Evolutionary conservation across 2,888 invertebrate genomes (phyloP).

Genomic region (Dicyrtoma fusca): DNA sequence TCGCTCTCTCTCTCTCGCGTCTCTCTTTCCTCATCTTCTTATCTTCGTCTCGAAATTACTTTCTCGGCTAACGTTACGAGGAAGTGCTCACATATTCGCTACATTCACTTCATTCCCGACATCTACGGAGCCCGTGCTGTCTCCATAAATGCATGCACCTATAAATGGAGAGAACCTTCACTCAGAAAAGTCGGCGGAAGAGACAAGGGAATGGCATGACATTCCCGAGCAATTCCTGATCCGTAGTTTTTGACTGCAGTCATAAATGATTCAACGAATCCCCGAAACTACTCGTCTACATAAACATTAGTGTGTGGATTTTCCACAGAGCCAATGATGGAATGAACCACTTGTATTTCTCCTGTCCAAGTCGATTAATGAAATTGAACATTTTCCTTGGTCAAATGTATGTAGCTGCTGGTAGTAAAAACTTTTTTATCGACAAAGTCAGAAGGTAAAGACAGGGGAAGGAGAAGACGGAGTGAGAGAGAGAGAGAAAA

Average conservation of each 20-base stretch:
- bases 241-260: not conserved
- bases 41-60: not conserved
- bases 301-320: slow-evolving; percentile 22
- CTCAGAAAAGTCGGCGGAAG: not conserved
- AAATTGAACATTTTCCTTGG: slow-evolving; percentile 41
- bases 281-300: slow-evolving; percentile 27
- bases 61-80: not conserved
- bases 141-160: too few relatives aligned
- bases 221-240: not conserved
- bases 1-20: not conserved
- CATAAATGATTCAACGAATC: slow-evolving; percentile 33
- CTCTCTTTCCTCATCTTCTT: slow-evolving; percentile 14
- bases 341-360: slow-evolving; percentile 36
- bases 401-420: slow-evolving; percentile 36
- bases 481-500: not conserved
- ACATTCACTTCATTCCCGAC: not conserved
- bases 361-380: slow-evolving; percentile 42
- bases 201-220: not conserved
- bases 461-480: slow-evolving; percentile 16
- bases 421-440: slow-evolving; percentile 43
- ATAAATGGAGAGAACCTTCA: not conserved
- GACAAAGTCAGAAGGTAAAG: slow-evolving; percentile 36
- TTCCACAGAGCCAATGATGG: slow-evolving; percentile 9
- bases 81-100: not conserved
- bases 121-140: not conserved